Conservation (phyloP, 2,113 vertebrate genomes). For the Azemiops feae region DNA sequence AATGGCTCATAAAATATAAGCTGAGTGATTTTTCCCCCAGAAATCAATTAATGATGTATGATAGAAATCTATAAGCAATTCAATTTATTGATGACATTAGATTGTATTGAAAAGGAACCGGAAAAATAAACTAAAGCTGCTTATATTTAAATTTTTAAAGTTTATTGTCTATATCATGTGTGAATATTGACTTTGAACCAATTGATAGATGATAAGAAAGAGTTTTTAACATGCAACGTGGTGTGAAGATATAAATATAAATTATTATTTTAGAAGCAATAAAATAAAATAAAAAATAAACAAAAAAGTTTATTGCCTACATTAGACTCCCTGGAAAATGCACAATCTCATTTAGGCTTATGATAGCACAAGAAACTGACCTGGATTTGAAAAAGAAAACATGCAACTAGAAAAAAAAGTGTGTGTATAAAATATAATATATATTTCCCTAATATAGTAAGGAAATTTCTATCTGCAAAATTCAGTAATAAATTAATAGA, state of each 20-base stretch:
- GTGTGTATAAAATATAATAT: too few species aligned
- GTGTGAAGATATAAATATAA: too few species aligned
- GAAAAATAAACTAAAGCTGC: background rate
- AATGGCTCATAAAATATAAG: too few species aligned
- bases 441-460: background rate
- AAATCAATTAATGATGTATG: background rate
- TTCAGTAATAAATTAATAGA: background rate
- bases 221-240: too few species aligned
- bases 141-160: constrained; percentile 19
- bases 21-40: background rate
- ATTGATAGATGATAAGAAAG: too few species aligned
- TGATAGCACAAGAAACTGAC: background rate
- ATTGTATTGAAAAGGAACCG: constrained; percentile 7
- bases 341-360: background rate
- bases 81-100: background rate
- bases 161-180: background rate
- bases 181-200: too few species aligned
- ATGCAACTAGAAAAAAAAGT: background rate
- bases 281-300: too few species aligned
- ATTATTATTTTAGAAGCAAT: too few species aligned
- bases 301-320: background rate
- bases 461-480: background rate
- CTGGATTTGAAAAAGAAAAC: background rate
- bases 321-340: constrained; percentile 11
- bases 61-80: background rate